phyloP scores from a whole-genome alignment of 1,140 invertebrate species.

The Cotesia glomerata region DNA sequence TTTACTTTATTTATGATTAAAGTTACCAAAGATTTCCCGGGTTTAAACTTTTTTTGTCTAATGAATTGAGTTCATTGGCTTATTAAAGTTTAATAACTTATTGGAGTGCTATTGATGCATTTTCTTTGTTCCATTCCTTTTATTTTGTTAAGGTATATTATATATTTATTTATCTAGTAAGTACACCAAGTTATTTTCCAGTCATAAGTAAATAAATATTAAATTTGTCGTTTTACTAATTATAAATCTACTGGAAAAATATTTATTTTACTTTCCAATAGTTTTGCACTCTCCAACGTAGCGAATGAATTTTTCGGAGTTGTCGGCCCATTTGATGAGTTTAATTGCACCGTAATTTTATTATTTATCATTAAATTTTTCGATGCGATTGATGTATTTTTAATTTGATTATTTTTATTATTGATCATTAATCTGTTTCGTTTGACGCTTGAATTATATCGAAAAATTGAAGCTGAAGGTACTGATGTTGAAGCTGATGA shows the following conservation, averaged over 20 bases:
- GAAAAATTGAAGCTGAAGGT: too few species aligned
- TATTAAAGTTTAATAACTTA: slow-evolving; percentile 22
- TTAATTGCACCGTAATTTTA: too few species aligned
- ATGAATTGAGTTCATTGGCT: slow-evolving; percentile 6
- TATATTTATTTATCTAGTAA: neutral
- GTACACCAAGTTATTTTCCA: too few species aligned
- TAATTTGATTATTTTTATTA: neutral
- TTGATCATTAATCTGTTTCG: neutral
- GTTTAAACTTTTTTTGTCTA: slow-evolving; percentile 11
- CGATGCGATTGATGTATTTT: too few species aligned
- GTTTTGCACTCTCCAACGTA: neutral
- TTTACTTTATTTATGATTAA: slow-evolving; percentile 15
- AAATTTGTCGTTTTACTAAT: too few species aligned
- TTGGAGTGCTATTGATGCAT: neutral
- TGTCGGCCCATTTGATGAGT: too few species aligned
- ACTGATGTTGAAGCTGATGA: neutral
- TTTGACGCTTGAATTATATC: neutral
- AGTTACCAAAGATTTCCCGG: slow-evolving; percentile 20
- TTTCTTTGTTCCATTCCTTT: slow-evolving; percentile 1
- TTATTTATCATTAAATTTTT: too few species aligned
- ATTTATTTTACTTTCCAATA: slow-evolving; percentile 11
- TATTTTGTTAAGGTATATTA: neutral
- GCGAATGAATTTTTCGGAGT: neutral
- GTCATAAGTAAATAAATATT: too few species aligned
- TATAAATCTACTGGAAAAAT: slow-evolving; percentile 7